These are phyloP conservation scores for Hypomesus transpacificus DNA, from an alignment of 2,113 vertebrate species.

Conservation along the genomic window DNA sequence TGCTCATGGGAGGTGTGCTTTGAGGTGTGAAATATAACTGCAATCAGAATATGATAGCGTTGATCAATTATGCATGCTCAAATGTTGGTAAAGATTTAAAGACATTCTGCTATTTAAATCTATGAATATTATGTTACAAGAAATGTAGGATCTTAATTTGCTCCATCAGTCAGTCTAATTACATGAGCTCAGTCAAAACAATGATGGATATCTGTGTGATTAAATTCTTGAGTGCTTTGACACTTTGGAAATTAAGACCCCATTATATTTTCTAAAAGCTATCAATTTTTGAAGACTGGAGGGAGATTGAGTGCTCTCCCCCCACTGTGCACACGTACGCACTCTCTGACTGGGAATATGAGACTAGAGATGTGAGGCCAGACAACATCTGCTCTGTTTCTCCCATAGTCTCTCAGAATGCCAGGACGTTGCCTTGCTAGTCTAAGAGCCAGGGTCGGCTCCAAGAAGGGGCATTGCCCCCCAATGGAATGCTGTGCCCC, in stretches of 20 bases:
- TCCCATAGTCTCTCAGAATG: too few species aligned
- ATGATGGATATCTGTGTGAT: constrained; percentile 18
- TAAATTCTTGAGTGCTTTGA: constrained; percentile 13
- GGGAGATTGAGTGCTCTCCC: constrained; percentile 13
- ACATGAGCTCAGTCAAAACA: background rate
- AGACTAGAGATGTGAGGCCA: too few species aligned
- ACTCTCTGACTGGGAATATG: too few species aligned
- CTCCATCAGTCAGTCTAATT: constrained; percentile 1
- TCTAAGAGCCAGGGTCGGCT: too few species aligned
- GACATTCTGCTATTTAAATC: background rate
- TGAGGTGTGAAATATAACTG: constrained; percentile 5
- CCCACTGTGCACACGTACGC: background rate
- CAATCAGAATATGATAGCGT: constrained; percentile 13
- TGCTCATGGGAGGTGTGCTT: background rate
- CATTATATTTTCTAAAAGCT: constrained; percentile 29
- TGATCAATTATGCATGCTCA: constrained; percentile 34
- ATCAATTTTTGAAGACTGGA: constrained; percentile 4
- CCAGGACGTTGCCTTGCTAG: too few species aligned
- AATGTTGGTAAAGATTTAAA: background rate
- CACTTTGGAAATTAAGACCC: constrained; percentile 21
- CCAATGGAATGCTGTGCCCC: too few species aligned
- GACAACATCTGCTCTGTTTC: too few species aligned
- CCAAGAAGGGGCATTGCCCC: too few species aligned
- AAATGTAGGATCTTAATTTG: constrained; percentile 9
- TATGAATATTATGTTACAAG: constrained; percentile 12